These are phyloP conservation scores for Nannoperca obscura DNA, from an alignment of 2,797 vertebrate genomes.

Conservation along the genomic window DNA sequence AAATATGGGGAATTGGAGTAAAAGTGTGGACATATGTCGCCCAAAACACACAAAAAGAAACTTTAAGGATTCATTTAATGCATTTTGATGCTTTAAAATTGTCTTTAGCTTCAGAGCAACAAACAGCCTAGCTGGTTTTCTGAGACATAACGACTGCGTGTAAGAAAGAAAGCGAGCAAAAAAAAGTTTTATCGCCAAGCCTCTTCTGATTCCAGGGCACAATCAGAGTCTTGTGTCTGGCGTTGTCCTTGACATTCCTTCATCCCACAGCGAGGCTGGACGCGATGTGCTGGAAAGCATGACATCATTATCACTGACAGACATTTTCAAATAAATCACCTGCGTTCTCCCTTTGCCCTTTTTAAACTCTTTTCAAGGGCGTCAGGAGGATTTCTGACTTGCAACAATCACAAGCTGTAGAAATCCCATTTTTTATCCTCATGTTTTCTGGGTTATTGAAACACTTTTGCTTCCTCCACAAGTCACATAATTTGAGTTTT, in stretches of 20 bases:
- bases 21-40: not conserved
- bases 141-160: slow-evolving; percentile 4
- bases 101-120: not conserved
- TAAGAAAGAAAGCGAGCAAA: slow-evolving; percentile 12
- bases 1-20: slow-evolving; percentile 6
- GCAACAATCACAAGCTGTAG: slow-evolving; percentile 15
- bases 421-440: slow-evolving; percentile 4
- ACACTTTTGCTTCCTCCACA: not conserved
- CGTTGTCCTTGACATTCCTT: slow-evolving; percentile 98
- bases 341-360: slow-evolving; percentile 84
- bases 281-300: slow-evolving; percentile 93
- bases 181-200: slow-evolving; percentile 52
- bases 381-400: slow-evolving; percentile 84
- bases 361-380: slow-evolving; percentile 71
- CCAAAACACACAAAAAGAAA: not conserved
- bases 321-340: slow-evolving; percentile 97
- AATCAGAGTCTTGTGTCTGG: slow-evolving; percentile 91
- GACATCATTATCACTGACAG: slow-evolving; percentile 97
- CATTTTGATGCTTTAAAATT: not conserved
- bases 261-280: slow-evolving; percentile 93
- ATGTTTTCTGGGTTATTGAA: slow-evolving; percentile 16
- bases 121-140: not conserved
- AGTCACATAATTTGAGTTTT: not conserved
- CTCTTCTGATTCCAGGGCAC: slow-evolving; percentile 86
- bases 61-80: not conserved